Evolutionary conservation across 1,140 invertebrate genomes (phyloP), one percentile per base, ranked within the genome.

Genomic region (Nylanderia fulva): DNA sequence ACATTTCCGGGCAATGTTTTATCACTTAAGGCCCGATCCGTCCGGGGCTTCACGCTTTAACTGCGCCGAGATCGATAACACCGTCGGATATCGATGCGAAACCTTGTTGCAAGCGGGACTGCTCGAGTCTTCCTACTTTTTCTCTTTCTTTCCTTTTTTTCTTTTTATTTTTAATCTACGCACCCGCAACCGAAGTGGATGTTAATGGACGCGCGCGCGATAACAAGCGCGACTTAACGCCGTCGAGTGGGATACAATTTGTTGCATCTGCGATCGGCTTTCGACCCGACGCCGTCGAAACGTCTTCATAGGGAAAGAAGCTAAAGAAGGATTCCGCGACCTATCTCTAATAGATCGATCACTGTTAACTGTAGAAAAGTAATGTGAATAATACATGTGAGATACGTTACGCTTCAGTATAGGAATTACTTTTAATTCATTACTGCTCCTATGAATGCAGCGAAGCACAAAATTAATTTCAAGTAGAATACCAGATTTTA

Each of bases 1-100:
- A 88, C 86, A 88, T 88, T 87, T 88, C 87, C 72, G 86, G 82
- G 58, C 86, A 88, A 88, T 88, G 87, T 88, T 88, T 88, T 88
- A 88, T 88, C 86, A 64, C 74, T 60, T 52, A 71, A 86, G 71
- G 77, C 85, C 21, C 86, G 88, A 88, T 89, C 84, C 87, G 75
- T 84, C 60, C 74, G 63, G 83, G 72, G 61, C 71, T 86, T 86
- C 77, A 86, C 87, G 87, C 87, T 88, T 88, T 88, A 88, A 88
- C 80, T 89, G 76, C 48, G 45, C 33, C 60, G 74, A 27, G 21
- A 18, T 72, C 63, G 71, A 74, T 88, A 89, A 88, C 85, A 87
- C 80, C 84, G 77, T 79, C 77, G 88, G 74, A 77, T 84, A 82
- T 79, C 68, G 84, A 88, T 71, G 84, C 75, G 86, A 89, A 75